Evolutionary conservation across 64 coral and sea anemone genomes (phyloP).

Genomic region (Hydrozoanthus tunicans): DNA sequence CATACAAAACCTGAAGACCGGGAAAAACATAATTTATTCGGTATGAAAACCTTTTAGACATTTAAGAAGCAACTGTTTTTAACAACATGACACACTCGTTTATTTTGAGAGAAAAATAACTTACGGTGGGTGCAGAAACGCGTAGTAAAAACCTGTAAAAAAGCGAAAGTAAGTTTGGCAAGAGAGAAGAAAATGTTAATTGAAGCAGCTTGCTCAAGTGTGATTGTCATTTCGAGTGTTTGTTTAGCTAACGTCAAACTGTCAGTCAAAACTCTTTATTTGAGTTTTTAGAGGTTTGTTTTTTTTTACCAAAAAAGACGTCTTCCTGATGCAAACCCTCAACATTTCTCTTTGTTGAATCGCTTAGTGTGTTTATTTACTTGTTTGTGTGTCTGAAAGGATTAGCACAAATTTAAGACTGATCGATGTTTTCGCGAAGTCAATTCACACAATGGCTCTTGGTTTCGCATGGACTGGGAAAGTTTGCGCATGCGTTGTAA

Average conservation of each 20-base stretch:
- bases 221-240: not conserved
- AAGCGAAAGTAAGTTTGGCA: not conserved
- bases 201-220: not conserved
- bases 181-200: not conserved
- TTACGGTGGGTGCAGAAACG: not conserved
- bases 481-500: not conserved
- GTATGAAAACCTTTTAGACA: too few relatives aligned
- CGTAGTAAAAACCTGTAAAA: not conserved
- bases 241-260: not conserved
- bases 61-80: too few relatives aligned
- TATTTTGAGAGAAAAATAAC: not conserved
- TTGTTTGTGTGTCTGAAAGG: not conserved
- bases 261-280: not conserved
- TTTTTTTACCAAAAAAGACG: not conserved
- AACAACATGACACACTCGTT: too few relatives aligned
- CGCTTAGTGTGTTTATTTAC: not conserved
- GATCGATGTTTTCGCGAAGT: not conserved
- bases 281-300: not conserved
- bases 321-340: not conserved
- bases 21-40: too few relatives aligned
- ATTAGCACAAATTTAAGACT: not conserved
- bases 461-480: not conserved
- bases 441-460: not conserved
- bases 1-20: too few relatives aligned
- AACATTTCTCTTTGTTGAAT: not conserved